Conservation (phyloP, 2,113 vertebrate species). For the Setophaga petechia region DNA sequence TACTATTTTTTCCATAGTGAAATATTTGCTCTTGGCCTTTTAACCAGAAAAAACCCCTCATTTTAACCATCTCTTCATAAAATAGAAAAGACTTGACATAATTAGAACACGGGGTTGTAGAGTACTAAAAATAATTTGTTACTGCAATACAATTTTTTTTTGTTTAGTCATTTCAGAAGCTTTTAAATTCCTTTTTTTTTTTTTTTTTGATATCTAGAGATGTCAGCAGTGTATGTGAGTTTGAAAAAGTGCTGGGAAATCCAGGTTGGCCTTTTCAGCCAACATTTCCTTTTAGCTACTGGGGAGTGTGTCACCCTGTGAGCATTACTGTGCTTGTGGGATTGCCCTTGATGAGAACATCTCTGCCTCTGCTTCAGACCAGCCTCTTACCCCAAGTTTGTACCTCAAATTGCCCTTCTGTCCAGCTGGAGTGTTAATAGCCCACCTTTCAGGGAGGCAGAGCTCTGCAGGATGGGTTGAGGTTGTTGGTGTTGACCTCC, state of each 20-base stretch:
- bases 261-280: neutral
- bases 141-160: neutral
- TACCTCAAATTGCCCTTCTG: neutral
- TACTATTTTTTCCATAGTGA: neutral
- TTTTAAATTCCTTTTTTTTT: neutral
- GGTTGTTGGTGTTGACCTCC: neutral
- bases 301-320: neutral
- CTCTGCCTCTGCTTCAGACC: neutral
- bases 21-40: neutral
- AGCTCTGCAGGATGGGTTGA: rapidly evolving
- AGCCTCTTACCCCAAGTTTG: neutral
- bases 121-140: neutral
- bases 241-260: neutral
- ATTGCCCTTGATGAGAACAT: neutral
- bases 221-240: neutral
- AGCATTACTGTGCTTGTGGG: neutral
- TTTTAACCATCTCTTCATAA: neutral
- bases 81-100: neutral
- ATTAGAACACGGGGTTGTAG: neutral
- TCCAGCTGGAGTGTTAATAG: neutral
- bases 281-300: neutral
- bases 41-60: neutral
- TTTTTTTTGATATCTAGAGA: neutral
- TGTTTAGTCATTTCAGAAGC: neutral
- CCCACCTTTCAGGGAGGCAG: neutral